phyloP scores from a whole-genome alignment of 1,140 invertebrate genomes.

The Anastrepha obliqua region DNA sequence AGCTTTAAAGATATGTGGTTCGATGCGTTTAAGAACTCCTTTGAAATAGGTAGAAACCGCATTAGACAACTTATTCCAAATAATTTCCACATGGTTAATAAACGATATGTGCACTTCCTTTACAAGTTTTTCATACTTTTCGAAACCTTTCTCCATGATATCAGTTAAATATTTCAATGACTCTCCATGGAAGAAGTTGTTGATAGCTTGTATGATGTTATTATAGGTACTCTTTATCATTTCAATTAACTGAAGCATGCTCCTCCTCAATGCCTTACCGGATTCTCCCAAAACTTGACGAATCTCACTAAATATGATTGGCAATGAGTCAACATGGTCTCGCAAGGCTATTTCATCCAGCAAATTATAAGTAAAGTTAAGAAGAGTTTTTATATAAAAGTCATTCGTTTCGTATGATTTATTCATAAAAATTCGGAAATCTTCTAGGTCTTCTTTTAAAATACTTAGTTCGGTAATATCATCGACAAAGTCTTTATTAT shows the following conservation, averaged over 20 bases:
- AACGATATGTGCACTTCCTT: constrained; percentile 86
- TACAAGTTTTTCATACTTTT: constrained; percentile 86
- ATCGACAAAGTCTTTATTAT: constrained; percentile 81
- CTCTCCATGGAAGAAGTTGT: constrained; percentile 82
- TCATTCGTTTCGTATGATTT: constrained; percentile 87
- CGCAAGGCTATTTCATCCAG: constrained; percentile 86
- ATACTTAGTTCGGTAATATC: constrained; percentile 83
- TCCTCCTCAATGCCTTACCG: constrained; percentile 83
- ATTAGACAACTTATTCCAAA: constrained; percentile 80
- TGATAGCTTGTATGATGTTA: constrained; percentile 81
- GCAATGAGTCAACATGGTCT: constrained; percentile 84
- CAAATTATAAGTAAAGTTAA: constrained; percentile 80
- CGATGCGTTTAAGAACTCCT: constrained; percentile 81
- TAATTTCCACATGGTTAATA: constrained; percentile 83
- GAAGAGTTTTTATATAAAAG: constrained; percentile 87
- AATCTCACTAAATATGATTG: constrained; percentile 86
- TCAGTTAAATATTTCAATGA: constrained; percentile 81
- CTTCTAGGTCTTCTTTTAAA: constrained; percentile 83
- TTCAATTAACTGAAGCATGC: constrained; percentile 84
- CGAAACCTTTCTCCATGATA: constrained; percentile 80
- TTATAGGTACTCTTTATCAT: constrained; percentile 83
- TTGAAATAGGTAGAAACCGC: constrained; percentile 82
- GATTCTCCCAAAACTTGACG: constrained; percentile 90
- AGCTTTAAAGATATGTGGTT: constrained; percentile 85
- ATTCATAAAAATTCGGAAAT: constrained; percentile 82